Percentiles rank a stretch among this genome's conserved stretches.
Conservation (phyloP, 1,140 invertebrate genomes). For the Platyscapa corneri region DNA sequence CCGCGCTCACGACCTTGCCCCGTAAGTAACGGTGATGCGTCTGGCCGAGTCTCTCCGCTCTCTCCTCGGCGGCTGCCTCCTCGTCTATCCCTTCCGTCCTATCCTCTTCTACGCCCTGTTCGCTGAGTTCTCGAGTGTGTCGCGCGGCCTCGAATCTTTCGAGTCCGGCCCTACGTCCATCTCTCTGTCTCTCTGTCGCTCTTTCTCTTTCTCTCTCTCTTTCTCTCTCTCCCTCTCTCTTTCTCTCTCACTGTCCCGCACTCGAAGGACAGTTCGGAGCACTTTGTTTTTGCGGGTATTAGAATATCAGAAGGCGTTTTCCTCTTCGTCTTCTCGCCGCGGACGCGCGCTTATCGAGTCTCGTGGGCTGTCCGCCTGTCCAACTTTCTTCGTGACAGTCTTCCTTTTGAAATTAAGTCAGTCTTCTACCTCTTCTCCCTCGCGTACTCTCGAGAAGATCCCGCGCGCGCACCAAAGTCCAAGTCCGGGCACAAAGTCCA, state of each 20-base stretch:
- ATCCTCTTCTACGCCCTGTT: conserved; percentile 9
- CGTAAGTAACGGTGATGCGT: conserved; percentile 45
- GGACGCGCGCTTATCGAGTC: background rate
- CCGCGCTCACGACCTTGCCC: conserved; percentile 33
- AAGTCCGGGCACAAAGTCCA: conserved; percentile 15
- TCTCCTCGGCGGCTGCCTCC: conserved; percentile 24
- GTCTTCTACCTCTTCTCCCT: conserved; percentile 15
- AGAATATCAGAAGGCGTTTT: background rate
- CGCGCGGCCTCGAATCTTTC: conserved; percentile 54
- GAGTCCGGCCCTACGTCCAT: conserved; percentile 63
- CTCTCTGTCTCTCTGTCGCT: conserved; percentile 33
- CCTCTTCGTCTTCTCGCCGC: too few species aligned
- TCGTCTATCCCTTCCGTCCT: conserved; percentile 12
- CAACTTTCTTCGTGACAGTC: background rate
- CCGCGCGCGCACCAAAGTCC: conserved; percentile 20
- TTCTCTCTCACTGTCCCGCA: background rate
- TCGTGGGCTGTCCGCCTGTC: background rate
- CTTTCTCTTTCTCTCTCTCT: too few species aligned
- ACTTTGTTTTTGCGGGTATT: too few species aligned
- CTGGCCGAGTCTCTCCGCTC: conserved; percentile 24
- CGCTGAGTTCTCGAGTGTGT: conserved; percentile 28
- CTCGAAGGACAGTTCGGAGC: background rate
- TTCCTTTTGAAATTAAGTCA: background rate
- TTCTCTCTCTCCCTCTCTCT: background rate
- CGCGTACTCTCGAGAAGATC: background rate